Conservation (phyloP, 2,888 invertebrate genomes). For the Monochamus alternatus region DNA sequence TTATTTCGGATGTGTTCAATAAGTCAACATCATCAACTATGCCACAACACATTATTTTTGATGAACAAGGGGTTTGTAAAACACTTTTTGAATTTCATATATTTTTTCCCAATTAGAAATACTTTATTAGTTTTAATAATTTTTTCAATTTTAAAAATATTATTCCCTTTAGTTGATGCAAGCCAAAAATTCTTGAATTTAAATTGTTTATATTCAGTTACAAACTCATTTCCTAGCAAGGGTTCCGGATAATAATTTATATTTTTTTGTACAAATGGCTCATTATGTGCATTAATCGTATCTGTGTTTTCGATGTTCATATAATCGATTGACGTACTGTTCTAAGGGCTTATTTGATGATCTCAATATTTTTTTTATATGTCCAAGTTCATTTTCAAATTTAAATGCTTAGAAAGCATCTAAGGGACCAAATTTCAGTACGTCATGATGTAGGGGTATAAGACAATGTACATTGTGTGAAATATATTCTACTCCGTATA, state of each 20-base stretch:
- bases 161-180: not conserved
- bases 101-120: too few species aligned
- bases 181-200: not conserved
- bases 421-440: slow-evolving; percentile 43
- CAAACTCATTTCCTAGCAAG: not conserved
- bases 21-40: not conserved
- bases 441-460: slow-evolving; percentile 50
- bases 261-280: not conserved
- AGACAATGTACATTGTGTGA: slow-evolving; percentile 48
- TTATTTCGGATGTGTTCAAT: not conserved
- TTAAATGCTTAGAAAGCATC: slow-evolving; percentile 48
- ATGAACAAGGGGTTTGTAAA: not conserved
- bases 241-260: not conserved
- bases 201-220: not conserved
- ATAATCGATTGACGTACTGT: slow-evolving; percentile 14
- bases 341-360: slow-evolving; percentile 42
- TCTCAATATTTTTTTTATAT: slow-evolving; percentile 41
- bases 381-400: slow-evolving; percentile 49
- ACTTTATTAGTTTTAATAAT: not conserved
- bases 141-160: not conserved
- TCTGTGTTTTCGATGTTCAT: not conserved
- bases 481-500: slow-evolving; percentile 50
- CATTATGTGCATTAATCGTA: not conserved
- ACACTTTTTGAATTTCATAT: too few species aligned
- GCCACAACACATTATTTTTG: not conserved